These are phyloP conservation scores for Watsonalla binaria DNA, from an alignment of 2,888 invertebrate genomes.

Conservation along the genomic window DNA sequence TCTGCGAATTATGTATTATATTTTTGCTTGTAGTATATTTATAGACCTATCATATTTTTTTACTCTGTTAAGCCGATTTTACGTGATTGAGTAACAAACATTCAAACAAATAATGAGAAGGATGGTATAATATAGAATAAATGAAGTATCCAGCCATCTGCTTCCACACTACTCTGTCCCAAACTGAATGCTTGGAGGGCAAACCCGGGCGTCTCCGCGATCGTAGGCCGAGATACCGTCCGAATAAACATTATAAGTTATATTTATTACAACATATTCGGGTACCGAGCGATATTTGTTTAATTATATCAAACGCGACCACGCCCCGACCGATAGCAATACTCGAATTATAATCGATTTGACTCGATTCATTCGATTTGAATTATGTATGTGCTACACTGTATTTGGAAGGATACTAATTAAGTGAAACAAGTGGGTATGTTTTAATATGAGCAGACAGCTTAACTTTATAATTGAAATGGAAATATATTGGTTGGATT, in stretches of 20 bases:
- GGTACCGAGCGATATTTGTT: slow-evolving; percentile 59
- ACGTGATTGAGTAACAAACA: no score
- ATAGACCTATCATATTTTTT: no score
- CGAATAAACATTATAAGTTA: slow-evolving; percentile 75
- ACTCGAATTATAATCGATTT: slow-evolving; percentile 19
- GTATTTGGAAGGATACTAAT: neutral
- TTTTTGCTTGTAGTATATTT: no score
- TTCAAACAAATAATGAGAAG: no score
- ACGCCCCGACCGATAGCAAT: slow-evolving; percentile 41
- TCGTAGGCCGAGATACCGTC: slow-evolving; percentile 58
- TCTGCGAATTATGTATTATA: no score
- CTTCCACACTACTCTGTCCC: slow-evolving; percentile 30
- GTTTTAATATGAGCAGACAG: neutral
- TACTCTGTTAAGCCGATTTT: no score
- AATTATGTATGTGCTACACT: slow-evolving; percentile 4
- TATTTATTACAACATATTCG: slow-evolving; percentile 74
- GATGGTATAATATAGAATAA: no score
- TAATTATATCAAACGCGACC: slow-evolving; percentile 55
- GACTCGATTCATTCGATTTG: slow-evolving; percentile 21
- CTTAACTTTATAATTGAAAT: neutral
- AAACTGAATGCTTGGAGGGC: slow-evolving; percentile 28
- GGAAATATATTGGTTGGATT: neutral
- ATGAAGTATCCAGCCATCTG: neutral
- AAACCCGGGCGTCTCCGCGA: slow-evolving; percentile 62
- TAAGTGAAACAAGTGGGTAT: neutral